Conservation (phyloP, 2,113 vertebrate species). For the Heterocephalus glaber region DNA sequence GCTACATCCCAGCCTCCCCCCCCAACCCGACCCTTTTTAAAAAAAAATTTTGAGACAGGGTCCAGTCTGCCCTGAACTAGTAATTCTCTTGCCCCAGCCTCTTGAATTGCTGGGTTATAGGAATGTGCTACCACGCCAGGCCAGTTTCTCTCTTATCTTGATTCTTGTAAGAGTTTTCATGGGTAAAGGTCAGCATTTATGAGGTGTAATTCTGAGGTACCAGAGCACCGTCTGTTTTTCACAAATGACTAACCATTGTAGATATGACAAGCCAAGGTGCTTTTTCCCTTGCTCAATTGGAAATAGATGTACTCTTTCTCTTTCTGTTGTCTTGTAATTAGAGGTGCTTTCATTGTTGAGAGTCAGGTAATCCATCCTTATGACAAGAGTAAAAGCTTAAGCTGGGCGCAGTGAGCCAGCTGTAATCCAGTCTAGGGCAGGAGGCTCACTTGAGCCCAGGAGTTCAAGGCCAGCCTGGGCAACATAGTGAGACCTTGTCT, state of each 20-base stretch:
- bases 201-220: neutral
- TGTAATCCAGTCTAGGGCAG: neutral
- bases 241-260: neutral
- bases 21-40: too few relatives aligned
- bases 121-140: neutral
- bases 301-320: neutral
- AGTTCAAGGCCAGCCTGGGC: neutral
- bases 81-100: neutral
- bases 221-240: neutral
- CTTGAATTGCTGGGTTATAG: too few relatives aligned
- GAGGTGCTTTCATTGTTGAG: neutral
- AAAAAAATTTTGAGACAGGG: neutral
- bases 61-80: neutral
- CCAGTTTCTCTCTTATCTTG: neutral
- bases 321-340: neutral
- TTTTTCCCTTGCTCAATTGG: neutral
- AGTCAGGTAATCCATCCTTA: neutral
- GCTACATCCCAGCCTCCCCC: neutral
- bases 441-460: neutral
- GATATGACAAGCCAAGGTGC: neutral
- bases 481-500: neutral
- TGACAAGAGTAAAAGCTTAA: neutral
- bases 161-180: neutral
- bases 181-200: slow-evolving; percentile 19
- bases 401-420: neutral